A percentile compares a stretch with the other conserved stretches of the same genome.
phyloP scores from a whole-genome alignment of 2,888 invertebrate genomes.

The Phasia obesa region DNA sequence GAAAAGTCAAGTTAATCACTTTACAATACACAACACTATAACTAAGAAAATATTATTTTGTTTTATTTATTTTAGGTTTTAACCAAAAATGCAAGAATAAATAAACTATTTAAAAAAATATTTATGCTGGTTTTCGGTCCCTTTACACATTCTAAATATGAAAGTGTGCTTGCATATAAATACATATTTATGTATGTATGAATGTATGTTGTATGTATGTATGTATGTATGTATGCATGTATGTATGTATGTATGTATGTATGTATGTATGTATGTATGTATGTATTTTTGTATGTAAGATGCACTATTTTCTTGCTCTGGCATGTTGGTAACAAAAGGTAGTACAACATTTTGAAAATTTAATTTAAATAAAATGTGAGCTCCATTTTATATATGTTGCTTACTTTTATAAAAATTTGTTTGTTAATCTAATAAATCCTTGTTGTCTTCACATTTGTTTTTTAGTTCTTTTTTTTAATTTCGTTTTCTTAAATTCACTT shows the following conservation, averaged over 20 bases:
- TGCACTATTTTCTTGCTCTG: too few relatives aligned
- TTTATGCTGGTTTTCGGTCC: not conserved
- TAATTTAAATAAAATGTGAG: conserved; percentile 44
- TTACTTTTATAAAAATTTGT: conserved; percentile 18
- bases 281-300: too few relatives aligned
- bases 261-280: too few relatives aligned
- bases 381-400: not conserved
- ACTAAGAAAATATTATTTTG: conserved; percentile 32
- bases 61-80: conserved; percentile 17
- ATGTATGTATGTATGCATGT: not conserved
- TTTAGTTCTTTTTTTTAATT: not conserved
- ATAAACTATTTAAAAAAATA: not conserved
- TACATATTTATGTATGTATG: not conserved
- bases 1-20: not conserved
- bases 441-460: conserved; percentile 21
- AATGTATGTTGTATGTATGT: not conserved
- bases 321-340: conserved; percentile 25
- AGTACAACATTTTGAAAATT: conserved; percentile 25
- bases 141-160: not conserved
- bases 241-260: not conserved
- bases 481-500: conserved; percentile 11
- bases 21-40: conserved; percentile 1
- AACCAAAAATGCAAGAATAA: conserved; percentile 30
- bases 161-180: not conserved
- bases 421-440: conserved; percentile 32